Base-by-base conservation (phyloP, 2,113 vertebrate species). In the Rhipidura dahli region DNA sequence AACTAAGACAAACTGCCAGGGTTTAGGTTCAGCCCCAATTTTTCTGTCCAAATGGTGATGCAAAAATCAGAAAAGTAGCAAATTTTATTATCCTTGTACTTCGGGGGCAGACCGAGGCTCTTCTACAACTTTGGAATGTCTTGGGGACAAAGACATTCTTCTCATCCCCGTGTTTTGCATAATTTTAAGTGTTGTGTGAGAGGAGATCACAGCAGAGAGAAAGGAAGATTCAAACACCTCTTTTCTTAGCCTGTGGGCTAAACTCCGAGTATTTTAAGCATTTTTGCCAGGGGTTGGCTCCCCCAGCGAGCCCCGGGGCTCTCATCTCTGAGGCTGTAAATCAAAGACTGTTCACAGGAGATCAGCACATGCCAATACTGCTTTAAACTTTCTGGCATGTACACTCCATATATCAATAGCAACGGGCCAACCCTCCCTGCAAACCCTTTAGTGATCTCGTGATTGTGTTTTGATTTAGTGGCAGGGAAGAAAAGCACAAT, bases 201-300 rank as follows among this genome's bases (percentile, higher is more conserved):
- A 73, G 51, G 64, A 83, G 20, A 84, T 56, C 51, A 64, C 44
- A 82, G 65, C 73, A 53, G 45, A 80, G 66, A 64, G 56, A 71
- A 83, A 63, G 22, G 16, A 85, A 86, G 80, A 94, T 7, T 37
- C 44, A 82, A 78, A 72, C n/a, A 8, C 31, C 66, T 81, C 80
- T 85, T 75, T 96, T 71, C 54, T 72, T 39, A 56, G 61, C 35
- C 24, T 80, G 47, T 73, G 94, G 91, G 93, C 91, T 68, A 42
- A 69, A 84, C 4, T 49, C 66, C 81, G 69, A 69, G 24, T 54
- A 63, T 77, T 79, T 94, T 42, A 79, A 95, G 59, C 66, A 69
- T 75, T 92, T 92, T 73, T 95, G 81, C 65, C 45, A 54, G 37
- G 37, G 61, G 23, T 4, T 78, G 81, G 45, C 80, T 72, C 49